These are phyloP conservation scores for Esox lucius DNA, from an alignment of 2,797 vertebrate genomes.

Conservation along the genomic window DNA sequence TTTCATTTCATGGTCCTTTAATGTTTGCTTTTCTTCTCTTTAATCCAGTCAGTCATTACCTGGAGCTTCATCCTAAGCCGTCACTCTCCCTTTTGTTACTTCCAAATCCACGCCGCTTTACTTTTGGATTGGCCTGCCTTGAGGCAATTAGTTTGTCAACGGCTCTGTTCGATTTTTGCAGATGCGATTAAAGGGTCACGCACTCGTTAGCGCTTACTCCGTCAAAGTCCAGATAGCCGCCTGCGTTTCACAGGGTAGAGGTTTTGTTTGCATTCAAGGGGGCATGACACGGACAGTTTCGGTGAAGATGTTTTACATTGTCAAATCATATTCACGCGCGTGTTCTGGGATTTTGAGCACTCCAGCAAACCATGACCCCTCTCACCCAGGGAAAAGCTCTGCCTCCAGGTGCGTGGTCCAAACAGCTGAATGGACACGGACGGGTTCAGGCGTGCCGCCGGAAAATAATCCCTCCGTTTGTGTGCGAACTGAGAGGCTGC, in stretches of 20 bases:
- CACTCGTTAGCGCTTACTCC: neutral
- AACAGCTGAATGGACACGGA: too few relatives aligned
- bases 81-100: neutral
- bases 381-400: too few relatives aligned
- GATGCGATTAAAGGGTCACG: conserved; percentile 41
- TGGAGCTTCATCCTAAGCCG: neutral
- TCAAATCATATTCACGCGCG: too few relatives aligned
- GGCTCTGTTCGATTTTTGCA: conserved; percentile 23
- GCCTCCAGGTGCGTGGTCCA: too few relatives aligned
- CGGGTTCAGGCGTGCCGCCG: neutral
- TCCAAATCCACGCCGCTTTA: neutral
- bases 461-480: neutral
- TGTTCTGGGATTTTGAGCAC: too few relatives aligned
- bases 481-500: neutral
- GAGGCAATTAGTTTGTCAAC: conserved; percentile 23
- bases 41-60: neutral
- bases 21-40: neutral
- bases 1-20: neutral
- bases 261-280: too few relatives aligned
- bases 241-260: too few relatives aligned
- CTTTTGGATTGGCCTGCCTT: too few relatives aligned
- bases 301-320: too few relatives aligned
- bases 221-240: neutral
- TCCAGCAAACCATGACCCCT: too few relatives aligned
- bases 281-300: too few relatives aligned